Percentiles rank a stretch among this genome's conserved stretches.
phyloP scores from a whole-genome alignment of 2,113 vertebrate genomes.

The Indicator maculatus region DNA sequence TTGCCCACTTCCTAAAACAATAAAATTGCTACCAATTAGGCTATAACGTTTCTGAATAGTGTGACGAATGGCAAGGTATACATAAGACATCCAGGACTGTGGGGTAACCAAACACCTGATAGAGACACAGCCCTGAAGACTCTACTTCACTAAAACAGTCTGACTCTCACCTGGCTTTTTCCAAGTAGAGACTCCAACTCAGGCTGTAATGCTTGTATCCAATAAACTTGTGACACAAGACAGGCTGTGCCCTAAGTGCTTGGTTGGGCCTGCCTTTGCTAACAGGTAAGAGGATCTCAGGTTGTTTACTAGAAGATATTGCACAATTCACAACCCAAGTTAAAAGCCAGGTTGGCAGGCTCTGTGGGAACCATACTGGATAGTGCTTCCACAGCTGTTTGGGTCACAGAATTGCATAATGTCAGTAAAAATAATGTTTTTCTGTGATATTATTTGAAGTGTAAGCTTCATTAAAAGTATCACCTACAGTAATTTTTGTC shows the following conservation, averaged over 20 bases:
- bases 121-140: neutral
- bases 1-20: neutral
- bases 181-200: neutral
- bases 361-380: slow-evolving; percentile 12
- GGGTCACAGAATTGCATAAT: slow-evolving; percentile 2
- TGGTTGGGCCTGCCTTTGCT: neutral
- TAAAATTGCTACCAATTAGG: neutral
- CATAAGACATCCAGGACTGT: neutral
- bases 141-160: neutral
- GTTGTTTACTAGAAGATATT: slow-evolving; percentile 33
- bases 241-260: neutral
- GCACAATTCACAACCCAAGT: neutral
- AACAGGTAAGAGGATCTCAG: slow-evolving; percentile 21
- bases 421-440: neutral
- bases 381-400: slow-evolving; percentile 15
- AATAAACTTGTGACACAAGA: neutral
- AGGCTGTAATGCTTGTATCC: neutral
- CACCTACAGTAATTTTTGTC: neutral
- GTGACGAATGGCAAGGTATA: neutral
- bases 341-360: slow-evolving; percentile 31
- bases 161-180: accelerated
- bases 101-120: neutral
- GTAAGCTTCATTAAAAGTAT: neutral
- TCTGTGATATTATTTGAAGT: slow-evolving; percentile 7
- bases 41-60: neutral